These are phyloP conservation scores for Cheumatopsyche charites DNA, from an alignment of 1,140 invertebrate species.

Conservation along the genomic window DNA sequence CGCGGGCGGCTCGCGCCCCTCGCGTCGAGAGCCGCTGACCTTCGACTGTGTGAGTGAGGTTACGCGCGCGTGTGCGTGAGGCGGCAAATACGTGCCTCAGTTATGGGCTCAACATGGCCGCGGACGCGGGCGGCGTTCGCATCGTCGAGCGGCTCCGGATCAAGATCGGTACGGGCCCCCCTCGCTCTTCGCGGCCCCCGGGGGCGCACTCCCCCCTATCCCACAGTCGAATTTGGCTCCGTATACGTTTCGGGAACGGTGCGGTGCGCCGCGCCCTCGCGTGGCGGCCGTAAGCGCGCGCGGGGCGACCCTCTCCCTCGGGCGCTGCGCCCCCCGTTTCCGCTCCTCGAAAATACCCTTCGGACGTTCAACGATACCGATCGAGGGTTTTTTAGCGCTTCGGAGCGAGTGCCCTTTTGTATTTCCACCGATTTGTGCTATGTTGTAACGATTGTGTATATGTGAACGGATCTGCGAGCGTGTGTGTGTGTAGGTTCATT, in stretches of 20 bases:
- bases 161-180: conserved; percentile 76
- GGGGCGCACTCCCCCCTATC: conserved; percentile 18
- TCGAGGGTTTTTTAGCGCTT: too few species aligned
- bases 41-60: too few species aligned
- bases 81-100: conserved; percentile 51
- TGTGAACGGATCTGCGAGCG: neutral
- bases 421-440: neutral
- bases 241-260: neutral
- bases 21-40: neutral
- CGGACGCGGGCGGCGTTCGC: conserved; percentile 81
- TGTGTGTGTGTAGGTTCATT: too few species aligned
- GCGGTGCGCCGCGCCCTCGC: conserved; percentile 56
- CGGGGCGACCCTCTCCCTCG: conserved; percentile 3
- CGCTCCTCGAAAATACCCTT: neutral
- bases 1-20: neutral
- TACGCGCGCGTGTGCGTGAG: neutral
- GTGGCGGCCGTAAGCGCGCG: conserved; percentile 28
- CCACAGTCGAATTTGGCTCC: neutral
- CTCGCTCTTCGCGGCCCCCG: neutral
- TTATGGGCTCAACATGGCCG: conserved; percentile 85
- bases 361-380: too few species aligned
- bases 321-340: neutral
- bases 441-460: neutral
- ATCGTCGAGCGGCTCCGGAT: conserved; percentile 86
- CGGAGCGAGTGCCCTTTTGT: neutral